Evolutionary conservation across 2,797 vertebrate genomes (phyloP), one percentile per base, ranked within the genome.

Genomic region (Sphenopsis melanotis): DNA sequence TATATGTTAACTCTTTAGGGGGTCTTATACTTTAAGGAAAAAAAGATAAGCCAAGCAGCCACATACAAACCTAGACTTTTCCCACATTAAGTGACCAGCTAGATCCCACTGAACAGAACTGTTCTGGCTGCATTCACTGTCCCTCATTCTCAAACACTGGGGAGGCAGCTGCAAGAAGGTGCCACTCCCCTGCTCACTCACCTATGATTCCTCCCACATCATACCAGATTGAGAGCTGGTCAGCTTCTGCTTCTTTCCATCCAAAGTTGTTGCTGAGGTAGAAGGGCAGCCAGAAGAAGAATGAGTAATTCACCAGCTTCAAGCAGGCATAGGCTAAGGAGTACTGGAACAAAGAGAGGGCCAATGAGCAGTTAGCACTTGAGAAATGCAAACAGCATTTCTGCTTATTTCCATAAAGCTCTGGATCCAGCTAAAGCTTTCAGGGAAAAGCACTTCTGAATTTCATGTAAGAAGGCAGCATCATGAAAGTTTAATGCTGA

Each of bases 281-380:
- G 97, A 99, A 99, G 7, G 99, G 99, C 78, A 99, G 97, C 99
- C 99, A 99, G 98, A 99, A 99, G 98, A 99, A 99, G 97, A 99
- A 99, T 18, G 99, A 99, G 96, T 99, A 99, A 97, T 99, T 99
- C 86, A 99, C 99, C 94, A 99, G 95, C 91, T 99, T 99, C 98
- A 99, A 97, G 96, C 99, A 99, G 4, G 99, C 99, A 4, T 99
- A 99, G 8, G 99, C 98, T 96, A 99, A 96, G 3, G 99, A 99
- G 92, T 99, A 99, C 99, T 99, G 93, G 42, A 96, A 97, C 26
- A 89, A 90, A 90, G 87, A 95, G 9, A 20, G 14, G 36, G 17
- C 24, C 69, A 93, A 22, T 0, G 4, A 86, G 77, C 37, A 85
- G 42, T 85, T 42, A 93, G 74, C 3, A 41, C 74, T 52, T 61